Evolutionary conservation across 2,797 vertebrate genomes (phyloP).

Genomic region (Muscicapa comitata): DNA sequence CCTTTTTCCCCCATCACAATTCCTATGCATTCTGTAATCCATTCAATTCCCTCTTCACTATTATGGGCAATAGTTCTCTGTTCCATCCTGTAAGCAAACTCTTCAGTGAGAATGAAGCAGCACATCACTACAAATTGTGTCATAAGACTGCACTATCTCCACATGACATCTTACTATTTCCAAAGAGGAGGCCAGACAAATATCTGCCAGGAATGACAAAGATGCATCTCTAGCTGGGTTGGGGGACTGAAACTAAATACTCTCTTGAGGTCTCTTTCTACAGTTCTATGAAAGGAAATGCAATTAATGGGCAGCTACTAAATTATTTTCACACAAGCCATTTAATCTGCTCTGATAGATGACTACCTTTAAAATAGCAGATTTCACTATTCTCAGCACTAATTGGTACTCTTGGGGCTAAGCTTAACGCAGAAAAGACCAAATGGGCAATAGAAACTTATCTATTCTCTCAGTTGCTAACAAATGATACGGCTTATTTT

Average conservation of each 20-base stretch:
- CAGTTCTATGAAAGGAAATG: neutral
- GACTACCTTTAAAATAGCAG: neutral
- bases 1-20: neutral
- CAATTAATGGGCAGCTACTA: slow-evolving; percentile 21
- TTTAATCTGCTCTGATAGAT: slow-evolving; percentile 25
- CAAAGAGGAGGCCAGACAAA: neutral
- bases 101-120: neutral
- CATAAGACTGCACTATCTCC: neutral
- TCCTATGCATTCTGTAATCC: neutral
- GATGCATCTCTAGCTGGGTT: neutral
- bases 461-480: neutral
- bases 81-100: neutral
- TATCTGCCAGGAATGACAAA: neutral
- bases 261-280: slow-evolving; percentile 25
- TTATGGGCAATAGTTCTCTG: neutral
- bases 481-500: neutral
- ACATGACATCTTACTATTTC: neutral
- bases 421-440: neutral
- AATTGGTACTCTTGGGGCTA: slow-evolving; percentile 40
- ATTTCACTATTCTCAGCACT: neutral
- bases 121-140: neutral
- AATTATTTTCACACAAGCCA: slow-evolving; percentile 31
- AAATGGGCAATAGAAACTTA: neutral
- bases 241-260: neutral
- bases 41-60: neutral